Conservation (phyloP, 1,140 invertebrate genomes). For the Cheumatopsyche charites region DNA sequence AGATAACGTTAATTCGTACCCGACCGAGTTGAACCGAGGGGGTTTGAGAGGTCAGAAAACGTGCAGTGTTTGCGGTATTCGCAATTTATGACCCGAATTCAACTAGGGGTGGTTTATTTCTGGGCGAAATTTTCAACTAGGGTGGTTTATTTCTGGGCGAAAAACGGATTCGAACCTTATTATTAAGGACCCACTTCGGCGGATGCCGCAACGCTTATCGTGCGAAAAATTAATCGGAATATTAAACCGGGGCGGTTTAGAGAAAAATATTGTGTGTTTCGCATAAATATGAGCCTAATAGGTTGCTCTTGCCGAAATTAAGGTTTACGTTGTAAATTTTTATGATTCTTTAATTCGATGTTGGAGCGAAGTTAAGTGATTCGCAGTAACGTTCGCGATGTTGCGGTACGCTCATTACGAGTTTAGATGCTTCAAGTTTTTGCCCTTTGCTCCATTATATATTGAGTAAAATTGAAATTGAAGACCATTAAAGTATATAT, state of each 20-base stretch:
- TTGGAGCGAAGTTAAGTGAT: neutral
- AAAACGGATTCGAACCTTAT: slow-evolving; percentile 31
- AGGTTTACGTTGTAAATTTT: slow-evolving; percentile 8
- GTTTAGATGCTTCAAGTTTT: neutral
- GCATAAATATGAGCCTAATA: slow-evolving; percentile 9
- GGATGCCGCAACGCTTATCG: slow-evolving; percentile 29
- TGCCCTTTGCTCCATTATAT: no score
- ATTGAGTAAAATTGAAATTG: no score
- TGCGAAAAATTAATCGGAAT: slow-evolving; percentile 32
- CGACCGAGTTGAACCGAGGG: neutral
- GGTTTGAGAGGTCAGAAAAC: slow-evolving; percentile 9
- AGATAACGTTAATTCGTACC: neutral
- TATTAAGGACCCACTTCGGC: slow-evolving; percentile 27
- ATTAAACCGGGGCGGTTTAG: neutral
- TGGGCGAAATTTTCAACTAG: neutral
- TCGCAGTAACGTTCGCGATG: neutral
- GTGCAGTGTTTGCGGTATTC: slow-evolving; percentile 34
- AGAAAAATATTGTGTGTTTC: slow-evolving; percentile 18
- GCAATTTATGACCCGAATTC: slow-evolving; percentile 24
- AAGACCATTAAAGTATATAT: no score
- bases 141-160: neutral
- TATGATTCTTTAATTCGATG: neutral
- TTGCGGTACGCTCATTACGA: neutral
- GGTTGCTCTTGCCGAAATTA: slow-evolving; percentile 1
- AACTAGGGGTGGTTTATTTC: neutral